Conservation (phyloP, 2,888 invertebrate genomes). For the Pterostichus madidus region DNA sequence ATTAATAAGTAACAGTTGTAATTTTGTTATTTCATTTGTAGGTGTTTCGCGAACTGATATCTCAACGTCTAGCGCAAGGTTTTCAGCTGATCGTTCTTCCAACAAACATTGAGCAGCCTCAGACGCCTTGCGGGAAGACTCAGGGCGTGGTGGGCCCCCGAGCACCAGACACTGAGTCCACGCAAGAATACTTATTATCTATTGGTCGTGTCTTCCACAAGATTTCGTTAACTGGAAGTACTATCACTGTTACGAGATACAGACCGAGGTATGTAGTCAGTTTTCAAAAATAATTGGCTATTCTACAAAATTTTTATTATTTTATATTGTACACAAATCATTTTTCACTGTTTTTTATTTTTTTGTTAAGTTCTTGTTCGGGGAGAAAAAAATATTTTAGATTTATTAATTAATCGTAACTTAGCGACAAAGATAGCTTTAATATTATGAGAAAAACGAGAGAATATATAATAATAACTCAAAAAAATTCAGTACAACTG, state of each 20-base stretch:
- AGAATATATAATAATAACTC: too few species aligned
- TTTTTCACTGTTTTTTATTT: too few species aligned
- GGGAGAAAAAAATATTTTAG: too few species aligned
- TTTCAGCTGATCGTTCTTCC: conserved; percentile 89
- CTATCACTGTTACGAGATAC: conserved; percentile 96
- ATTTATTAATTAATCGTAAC: too few species aligned
- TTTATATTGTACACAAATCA: too few species aligned
- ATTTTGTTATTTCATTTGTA: background rate
- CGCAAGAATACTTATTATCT: conserved; percentile 91
- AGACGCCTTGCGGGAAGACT: conserved; percentile 55
- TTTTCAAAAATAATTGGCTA: too few species aligned
- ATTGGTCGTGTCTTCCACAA: conserved; percentile 98
- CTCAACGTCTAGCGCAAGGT: conserved; percentile 96
- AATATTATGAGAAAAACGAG: too few species aligned
- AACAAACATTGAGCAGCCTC: conserved; percentile 61
- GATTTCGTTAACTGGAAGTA: conserved; percentile 90
- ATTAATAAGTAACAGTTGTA: background rate
- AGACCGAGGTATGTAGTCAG: conserved; percentile 86
- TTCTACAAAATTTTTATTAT: too few species aligned
- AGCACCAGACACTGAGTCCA: conserved; percentile 77
- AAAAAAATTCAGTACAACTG: too few species aligned
- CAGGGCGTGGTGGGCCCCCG: conserved; percentile 71
- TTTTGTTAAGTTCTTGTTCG: too few species aligned
- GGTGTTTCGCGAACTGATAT: conserved; percentile 89
- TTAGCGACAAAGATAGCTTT: too few species aligned